Percentiles rank a stretch among this genome's conserved stretches.
These are phyloP conservation scores for Scomber colias DNA, from an alignment of 2,113 vertebrate species.

Conservation along the genomic window DNA sequence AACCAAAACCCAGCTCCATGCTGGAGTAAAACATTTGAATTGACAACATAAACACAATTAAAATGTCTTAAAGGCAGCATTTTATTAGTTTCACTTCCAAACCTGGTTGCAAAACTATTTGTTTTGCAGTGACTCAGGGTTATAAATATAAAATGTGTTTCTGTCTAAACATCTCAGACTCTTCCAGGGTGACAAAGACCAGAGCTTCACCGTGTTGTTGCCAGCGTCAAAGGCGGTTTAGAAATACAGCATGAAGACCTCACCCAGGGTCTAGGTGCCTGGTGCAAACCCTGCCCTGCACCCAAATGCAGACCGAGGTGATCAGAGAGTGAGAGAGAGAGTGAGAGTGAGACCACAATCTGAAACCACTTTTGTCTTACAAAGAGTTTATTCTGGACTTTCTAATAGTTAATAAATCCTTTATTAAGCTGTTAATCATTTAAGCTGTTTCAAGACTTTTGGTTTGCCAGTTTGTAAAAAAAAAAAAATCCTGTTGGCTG, in stretches of 20 bases:
- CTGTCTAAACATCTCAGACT: neutral
- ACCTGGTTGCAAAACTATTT: neutral
- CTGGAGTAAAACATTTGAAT: neutral
- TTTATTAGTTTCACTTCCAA: constrained; percentile 1
- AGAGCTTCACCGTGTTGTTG: no score
- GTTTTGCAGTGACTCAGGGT: neutral
- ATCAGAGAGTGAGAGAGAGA: no score
- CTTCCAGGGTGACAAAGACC: neutral
- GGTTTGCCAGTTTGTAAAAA: no score
- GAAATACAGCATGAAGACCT: no score
- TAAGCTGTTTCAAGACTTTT: no score
- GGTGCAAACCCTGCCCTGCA: constrained; percentile 40
- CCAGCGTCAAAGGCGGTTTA: no score
- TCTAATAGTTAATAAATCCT: no score
- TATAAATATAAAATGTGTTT: neutral
- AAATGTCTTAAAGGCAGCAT: neutral
- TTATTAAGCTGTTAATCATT: no score
- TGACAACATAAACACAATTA: neutral
- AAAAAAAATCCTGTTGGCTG: no score
- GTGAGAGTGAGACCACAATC: no score
- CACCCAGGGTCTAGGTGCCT: constrained; percentile 24
- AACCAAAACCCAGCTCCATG: neutral
- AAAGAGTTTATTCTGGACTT: no score
- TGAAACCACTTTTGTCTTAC: no score
- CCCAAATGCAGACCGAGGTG: constrained; percentile 11